These are phyloP conservation scores for Gymnosoma rotundatum DNA, from an alignment of 2,888 invertebrate genomes.

Conservation along the genomic window DNA sequence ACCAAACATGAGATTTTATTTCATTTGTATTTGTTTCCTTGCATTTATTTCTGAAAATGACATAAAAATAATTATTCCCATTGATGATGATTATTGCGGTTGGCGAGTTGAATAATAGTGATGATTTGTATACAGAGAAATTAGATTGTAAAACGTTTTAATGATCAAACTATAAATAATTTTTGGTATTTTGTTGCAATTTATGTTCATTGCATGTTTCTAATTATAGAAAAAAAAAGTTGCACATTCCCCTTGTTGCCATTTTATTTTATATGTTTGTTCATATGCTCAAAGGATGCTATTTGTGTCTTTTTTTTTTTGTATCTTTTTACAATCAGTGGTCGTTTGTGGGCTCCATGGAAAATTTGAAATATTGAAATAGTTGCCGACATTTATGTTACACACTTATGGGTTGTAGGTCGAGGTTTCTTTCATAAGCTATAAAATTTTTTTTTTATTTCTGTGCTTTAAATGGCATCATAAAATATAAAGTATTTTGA, in stretches of 20 bases:
- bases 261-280: slow-evolving; percentile 22
- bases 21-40: background rate
- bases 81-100: slow-evolving; percentile 41
- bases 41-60: slow-evolving; percentile 43
- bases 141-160: slow-evolving; percentile 45
- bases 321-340: slow-evolving; percentile 9
- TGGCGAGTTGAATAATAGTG: slow-evolving; percentile 51
- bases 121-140: slow-evolving; percentile 49
- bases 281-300: slow-evolving; percentile 40
- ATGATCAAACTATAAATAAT: slow-evolving; percentile 59
- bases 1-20: slow-evolving; percentile 13
- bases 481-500: slow-evolving; percentile 47
- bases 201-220: slow-evolving; percentile 59
- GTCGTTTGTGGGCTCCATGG: slow-evolving; percentile 18
- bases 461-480: slow-evolving; percentile 41
- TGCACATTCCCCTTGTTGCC: slow-evolving; percentile 22
- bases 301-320: slow-evolving; percentile 10
- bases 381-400: background rate
- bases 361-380: slow-evolving; percentile 33
- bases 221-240: slow-evolving; percentile 44
- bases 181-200: slow-evolving; percentile 61
- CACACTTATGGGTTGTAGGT: background rate
- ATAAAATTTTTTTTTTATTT: slow-evolving; percentile 7
- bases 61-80: slow-evolving; percentile 65
- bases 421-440: slow-evolving; percentile 1